Evolutionary conservation across 2,797 vertebrate species (phyloP).

Genomic region (Cottoperca gobio): DNA sequence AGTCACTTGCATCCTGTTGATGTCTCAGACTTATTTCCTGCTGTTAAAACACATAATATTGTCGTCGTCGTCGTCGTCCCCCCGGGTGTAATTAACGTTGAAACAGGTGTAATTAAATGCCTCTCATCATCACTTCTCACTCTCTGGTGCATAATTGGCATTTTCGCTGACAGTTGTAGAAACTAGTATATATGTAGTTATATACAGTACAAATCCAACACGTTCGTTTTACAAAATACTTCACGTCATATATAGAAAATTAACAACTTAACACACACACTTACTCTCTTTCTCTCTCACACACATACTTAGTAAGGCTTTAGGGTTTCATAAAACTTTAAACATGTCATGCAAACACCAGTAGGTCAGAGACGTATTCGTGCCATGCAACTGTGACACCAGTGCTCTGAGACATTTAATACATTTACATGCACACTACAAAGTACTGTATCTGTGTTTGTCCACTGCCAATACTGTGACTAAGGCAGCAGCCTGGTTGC

Average conservation of each 20-base stretch:
- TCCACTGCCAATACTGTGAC: conserved; percentile 42
- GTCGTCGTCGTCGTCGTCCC: too few species aligned
- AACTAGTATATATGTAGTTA: conserved; percentile 35
- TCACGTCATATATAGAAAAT: conserved; percentile 62
- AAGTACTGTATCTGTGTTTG: conserved; percentile 27
- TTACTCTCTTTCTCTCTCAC: neutral
- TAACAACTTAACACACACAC: conserved; percentile 10
- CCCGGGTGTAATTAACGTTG: conserved; percentile 9
- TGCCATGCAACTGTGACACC: conserved; percentile 51
- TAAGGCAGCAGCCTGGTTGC: conserved; percentile 61
- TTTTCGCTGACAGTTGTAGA: conserved; percentile 47
- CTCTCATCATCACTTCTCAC: conserved; percentile 26
- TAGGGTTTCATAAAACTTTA: conserved; percentile 70
- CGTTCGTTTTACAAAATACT: conserved; percentile 57
- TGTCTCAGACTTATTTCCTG: conserved; percentile 23
- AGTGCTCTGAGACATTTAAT: conserved; percentile 40
- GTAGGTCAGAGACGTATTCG: conserved; percentile 38
- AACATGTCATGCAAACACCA: conserved; percentile 64
- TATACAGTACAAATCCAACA: conserved; percentile 48
- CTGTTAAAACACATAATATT: conserved; percentile 20
- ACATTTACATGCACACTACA: conserved; percentile 63
- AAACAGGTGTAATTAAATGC: conserved; percentile 22
- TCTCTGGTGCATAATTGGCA: conserved; percentile 60
- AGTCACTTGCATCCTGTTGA: conserved; percentile 47
- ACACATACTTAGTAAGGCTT: conserved; percentile 72